Evolutionary conservation across 2,888 invertebrate genomes (phyloP).

Genomic region (Nezara viridula): DNA sequence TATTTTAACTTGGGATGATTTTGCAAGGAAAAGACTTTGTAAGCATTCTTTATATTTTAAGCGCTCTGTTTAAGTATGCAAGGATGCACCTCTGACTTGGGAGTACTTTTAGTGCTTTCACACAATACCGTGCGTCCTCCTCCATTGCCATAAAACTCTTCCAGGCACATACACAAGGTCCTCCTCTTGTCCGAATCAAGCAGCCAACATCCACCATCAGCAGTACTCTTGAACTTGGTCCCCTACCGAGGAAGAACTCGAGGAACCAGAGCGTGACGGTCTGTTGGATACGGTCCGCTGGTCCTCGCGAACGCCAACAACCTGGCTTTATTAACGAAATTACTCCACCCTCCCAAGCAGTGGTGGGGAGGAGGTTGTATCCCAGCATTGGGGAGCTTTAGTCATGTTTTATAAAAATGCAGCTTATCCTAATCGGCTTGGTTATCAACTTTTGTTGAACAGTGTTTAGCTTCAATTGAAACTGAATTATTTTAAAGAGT

Average conservation of each 20-base stretch:
- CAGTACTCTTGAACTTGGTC: neutral
- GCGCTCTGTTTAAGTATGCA: too few species aligned
- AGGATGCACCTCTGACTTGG: too few species aligned
- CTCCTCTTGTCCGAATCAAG: neutral
- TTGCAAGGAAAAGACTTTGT: too few species aligned
- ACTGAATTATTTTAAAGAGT: neutral
- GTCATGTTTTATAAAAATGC: neutral
- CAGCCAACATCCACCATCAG: neutral
- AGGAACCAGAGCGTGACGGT: constrained; percentile 16
- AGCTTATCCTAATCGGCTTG: too few species aligned
- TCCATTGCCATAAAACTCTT: neutral
- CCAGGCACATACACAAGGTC: neutral
- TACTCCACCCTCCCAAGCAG: neutral
- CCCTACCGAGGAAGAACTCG: neutral
- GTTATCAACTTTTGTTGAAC: too few species aligned
- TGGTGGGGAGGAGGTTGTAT: neutral
- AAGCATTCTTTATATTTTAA: too few species aligned
- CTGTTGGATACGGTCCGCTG: constrained; percentile 24
- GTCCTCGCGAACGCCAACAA: constrained; percentile 7
- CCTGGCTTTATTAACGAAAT: constrained; percentile 40
- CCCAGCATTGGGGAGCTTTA: neutral
- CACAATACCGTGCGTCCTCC: too few species aligned
- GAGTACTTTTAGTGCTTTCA: too few species aligned
- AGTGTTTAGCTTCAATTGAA: too few species aligned
- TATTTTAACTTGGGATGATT: too few species aligned